These are phyloP conservation scores for Catamblyrhynchus diadema DNA, from an alignment of 2,797 vertebrate species.

Conservation along the genomic window DNA sequence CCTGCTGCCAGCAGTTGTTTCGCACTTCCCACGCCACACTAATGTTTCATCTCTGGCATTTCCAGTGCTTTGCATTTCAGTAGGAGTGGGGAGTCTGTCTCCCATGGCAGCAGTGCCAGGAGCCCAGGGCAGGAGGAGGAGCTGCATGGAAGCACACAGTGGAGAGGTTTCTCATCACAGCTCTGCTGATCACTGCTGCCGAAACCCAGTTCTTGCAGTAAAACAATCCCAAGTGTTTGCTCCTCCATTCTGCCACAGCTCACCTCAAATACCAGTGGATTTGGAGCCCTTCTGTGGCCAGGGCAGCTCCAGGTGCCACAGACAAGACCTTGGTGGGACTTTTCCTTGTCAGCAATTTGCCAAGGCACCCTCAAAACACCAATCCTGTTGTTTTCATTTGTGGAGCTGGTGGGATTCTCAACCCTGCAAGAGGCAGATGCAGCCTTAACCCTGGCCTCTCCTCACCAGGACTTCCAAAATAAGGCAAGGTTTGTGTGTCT, in stretches of 20 bases:
- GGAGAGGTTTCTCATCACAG: background rate
- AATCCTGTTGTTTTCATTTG: background rate
- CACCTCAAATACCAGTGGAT: background rate
- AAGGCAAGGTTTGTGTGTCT: background rate
- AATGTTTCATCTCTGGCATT: background rate
- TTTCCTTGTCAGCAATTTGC: background rate
- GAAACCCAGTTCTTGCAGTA: background rate
- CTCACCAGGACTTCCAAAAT: background rate
- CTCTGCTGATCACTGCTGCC: background rate
- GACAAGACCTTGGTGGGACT: no score
- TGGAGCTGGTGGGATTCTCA: background rate
- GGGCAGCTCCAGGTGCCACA: background rate
- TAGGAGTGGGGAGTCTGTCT: background rate
- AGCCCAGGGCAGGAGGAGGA: background rate
- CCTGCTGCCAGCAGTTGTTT: background rate
- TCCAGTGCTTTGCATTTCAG: background rate
- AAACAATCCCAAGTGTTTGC: background rate
- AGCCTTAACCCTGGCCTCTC: background rate
- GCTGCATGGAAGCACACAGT: background rate
- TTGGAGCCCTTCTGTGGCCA: background rate
- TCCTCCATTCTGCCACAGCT: background rate
- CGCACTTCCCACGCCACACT: background rate
- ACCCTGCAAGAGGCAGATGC: background rate
- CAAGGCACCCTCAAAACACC: background rate
- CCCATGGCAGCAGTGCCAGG: background rate